These are phyloP conservation scores for Chironomus striatipennis DNA, from an alignment of 1,140 invertebrate genomes.

Conservation along the genomic window DNA sequence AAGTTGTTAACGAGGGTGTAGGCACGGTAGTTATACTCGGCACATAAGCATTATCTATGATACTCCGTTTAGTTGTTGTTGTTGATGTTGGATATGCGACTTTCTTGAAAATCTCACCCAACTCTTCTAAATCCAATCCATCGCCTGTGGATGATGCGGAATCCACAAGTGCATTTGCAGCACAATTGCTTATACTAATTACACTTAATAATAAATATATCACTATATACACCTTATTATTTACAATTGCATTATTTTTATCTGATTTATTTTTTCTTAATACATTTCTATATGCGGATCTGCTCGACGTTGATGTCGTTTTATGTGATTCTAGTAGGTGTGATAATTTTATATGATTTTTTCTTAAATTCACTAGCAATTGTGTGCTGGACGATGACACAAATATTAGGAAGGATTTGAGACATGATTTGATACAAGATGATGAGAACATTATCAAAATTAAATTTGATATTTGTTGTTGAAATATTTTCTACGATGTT, in stretches of 20 bases:
- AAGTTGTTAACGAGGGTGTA: slow-evolving; percentile 50
- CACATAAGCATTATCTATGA: slow-evolving; percentile 52
- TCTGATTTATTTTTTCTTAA: not conserved
- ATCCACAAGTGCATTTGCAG: slow-evolving; percentile 13
- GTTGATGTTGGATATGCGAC: slow-evolving; percentile 55
- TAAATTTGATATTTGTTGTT: slow-evolving; percentile 2
- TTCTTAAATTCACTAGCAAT: slow-evolving; percentile 22
- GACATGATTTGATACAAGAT: slow-evolving; percentile 10
- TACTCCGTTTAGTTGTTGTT: slow-evolving; percentile 50
- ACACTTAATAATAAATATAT: slow-evolving; percentile 23
- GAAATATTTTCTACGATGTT: not conserved
- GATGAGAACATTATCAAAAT: slow-evolving; percentile 23
- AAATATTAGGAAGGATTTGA: slow-evolving; percentile 20
- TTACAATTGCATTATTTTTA: slow-evolving; percentile 4
- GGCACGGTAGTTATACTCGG: slow-evolving; percentile 50
- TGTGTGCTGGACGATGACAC: slow-evolving; percentile 21
- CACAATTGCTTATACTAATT: slow-evolving; percentile 23
- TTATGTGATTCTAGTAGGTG: slow-evolving; percentile 14
- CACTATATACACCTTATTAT: slow-evolving; percentile 20
- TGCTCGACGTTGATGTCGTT: too few relatives aligned
- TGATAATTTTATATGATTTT: slow-evolving; percentile 19
- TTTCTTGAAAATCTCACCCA: slow-evolving; percentile 53
- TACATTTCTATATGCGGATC: not conserved
- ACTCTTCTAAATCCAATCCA: slow-evolving; percentile 33
- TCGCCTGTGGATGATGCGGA: slow-evolving; percentile 24